Conservation (phyloP, 2,113 vertebrate species). For the Bubalus kerabau region DNA sequence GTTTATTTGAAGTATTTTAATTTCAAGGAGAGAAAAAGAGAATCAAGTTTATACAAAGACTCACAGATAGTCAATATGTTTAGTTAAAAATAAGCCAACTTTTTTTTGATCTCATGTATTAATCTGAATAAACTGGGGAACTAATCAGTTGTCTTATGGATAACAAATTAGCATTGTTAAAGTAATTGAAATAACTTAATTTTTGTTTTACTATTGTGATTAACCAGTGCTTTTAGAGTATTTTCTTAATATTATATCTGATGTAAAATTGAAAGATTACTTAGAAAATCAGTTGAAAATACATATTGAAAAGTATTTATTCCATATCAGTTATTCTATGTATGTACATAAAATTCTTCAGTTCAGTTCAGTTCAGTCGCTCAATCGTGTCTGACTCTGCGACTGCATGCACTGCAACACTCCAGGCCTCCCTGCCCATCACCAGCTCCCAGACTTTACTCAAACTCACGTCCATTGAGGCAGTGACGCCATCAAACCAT, state of each 20-base stretch:
- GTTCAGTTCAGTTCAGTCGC: neutral
- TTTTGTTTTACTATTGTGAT: neutral
- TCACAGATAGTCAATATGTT: neutral
- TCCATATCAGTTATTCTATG: neutral
- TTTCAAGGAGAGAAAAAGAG: neutral
- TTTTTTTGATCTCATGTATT: neutral
- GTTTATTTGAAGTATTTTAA: neutral
- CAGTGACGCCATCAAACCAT: neutral
- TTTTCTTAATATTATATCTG: neutral
- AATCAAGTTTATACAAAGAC: neutral
- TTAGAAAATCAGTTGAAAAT: neutral
- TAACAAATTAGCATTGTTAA: neutral
- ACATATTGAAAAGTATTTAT: neutral
- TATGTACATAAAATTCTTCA: neutral
- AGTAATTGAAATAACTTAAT: neutral
- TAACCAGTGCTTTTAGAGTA: neutral
- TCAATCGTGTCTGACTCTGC: fast-evolving
- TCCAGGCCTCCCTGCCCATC: neutral
- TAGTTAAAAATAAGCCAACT: neutral
- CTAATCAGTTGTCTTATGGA: neutral
- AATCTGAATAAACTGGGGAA: neutral
- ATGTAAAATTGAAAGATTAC: neutral
- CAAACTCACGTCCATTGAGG: neutral
- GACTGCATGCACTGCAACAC: neutral
- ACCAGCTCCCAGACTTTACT: neutral